phyloP scores from a whole-genome alignment of 2,113 vertebrate species.

The Tetrax tetrax region DNA sequence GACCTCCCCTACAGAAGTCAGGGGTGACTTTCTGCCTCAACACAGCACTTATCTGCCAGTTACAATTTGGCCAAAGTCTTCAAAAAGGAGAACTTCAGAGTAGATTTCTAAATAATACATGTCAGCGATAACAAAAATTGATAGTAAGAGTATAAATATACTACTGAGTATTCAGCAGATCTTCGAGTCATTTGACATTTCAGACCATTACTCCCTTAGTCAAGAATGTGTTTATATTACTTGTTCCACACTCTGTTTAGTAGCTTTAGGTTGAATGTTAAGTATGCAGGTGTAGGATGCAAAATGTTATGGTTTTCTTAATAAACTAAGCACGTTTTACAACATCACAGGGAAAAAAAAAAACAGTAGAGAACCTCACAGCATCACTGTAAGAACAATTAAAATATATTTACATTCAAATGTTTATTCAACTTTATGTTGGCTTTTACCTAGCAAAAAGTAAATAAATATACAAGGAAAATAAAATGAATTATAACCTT shows the following conservation, averaged over 20 bases:
- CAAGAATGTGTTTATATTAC: neutral
- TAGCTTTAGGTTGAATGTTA: neutral
- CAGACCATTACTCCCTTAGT: neutral
- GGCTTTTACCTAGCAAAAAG: neutral
- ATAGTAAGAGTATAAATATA: neutral
- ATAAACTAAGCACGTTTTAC: neutral
- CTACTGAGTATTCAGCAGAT: neutral
- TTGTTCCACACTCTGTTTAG: neutral
- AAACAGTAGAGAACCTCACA: neutral
- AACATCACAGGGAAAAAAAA: neutral
- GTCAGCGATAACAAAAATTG: neutral
- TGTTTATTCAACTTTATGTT: neutral
- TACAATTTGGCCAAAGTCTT: neutral
- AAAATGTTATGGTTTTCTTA: neutral
- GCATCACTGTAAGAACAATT: neutral
- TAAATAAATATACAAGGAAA: neutral
- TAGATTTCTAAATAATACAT: neutral
- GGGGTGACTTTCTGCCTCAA: no score
- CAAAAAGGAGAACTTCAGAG: neutral
- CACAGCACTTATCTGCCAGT: no score
- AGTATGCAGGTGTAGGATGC: neutral
- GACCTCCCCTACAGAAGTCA: no score
- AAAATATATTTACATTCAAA: neutral
- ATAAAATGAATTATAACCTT: neutral
- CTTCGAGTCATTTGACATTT: neutral